Conservation (phyloP, 2,113 vertebrate genomes). For the Callospermophilus lateralis region DNA sequence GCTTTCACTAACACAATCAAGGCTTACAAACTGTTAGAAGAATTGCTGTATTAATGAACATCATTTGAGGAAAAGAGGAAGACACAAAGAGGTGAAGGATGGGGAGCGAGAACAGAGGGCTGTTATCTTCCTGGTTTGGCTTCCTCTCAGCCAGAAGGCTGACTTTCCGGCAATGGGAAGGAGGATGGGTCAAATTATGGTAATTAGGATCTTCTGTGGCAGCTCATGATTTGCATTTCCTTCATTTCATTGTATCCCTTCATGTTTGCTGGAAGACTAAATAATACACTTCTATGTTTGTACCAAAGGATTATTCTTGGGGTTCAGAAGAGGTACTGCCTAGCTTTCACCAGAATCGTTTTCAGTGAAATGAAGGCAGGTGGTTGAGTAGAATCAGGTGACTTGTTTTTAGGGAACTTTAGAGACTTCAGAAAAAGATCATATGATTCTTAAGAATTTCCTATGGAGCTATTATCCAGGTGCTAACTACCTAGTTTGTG, state of each 20-base stretch:
- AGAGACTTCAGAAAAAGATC: slow-evolving; percentile 49
- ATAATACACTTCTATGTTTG: slow-evolving; percentile 81
- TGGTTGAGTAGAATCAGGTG: slow-evolving; percentile 61
- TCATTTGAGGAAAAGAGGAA: slow-evolving; percentile 75
- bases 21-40: slow-evolving; percentile 77
- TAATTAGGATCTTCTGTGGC: slow-evolving; percentile 79
- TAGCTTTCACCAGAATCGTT: slow-evolving; percentile 49
- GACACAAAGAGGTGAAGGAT: slow-evolving; percentile 28
- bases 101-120: slow-evolving; percentile 77
- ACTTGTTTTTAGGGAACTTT: slow-evolving; percentile 19
- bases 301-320: slow-evolving; percentile 77
- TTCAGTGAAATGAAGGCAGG: slow-evolving; percentile 57
- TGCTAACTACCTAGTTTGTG: slow-evolving; percentile 6
- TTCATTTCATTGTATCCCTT: slow-evolving; percentile 77
- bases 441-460: slow-evolving; percentile 42
- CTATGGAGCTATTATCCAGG: background rate
- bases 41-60: slow-evolving; percentile 73
- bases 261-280: slow-evolving; percentile 69
- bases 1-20: slow-evolving; percentile 78
- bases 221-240: slow-evolving; percentile 79
- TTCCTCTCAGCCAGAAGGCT: slow-evolving; percentile 77
- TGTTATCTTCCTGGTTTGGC: slow-evolving; percentile 77
- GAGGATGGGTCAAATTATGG: slow-evolving; percentile 79
- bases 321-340: slow-evolving; percentile 60
- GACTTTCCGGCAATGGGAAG: slow-evolving; percentile 72